Evolutionary conservation across 2,113 vertebrate genomes (phyloP).

Genomic region (Mungos mungo): DNA sequence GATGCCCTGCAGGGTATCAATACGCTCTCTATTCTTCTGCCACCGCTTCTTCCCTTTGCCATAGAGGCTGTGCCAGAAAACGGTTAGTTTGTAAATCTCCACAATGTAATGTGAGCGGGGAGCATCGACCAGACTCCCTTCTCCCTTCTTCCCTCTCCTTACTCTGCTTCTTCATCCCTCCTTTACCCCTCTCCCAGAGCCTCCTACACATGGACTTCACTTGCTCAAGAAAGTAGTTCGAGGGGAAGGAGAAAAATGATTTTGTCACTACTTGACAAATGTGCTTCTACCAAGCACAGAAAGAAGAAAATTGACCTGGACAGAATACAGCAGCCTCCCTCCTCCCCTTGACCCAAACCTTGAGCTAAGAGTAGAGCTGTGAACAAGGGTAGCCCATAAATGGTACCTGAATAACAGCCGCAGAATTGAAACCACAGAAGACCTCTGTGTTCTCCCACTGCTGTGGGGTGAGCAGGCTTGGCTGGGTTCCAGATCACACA

Average conservation of each 20-base stretch:
- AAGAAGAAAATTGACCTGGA: background rate
- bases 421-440: constrained; percentile 20
- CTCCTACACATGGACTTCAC: background rate
- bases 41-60: background rate
- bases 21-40: background rate
- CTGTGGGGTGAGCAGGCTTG: background rate
- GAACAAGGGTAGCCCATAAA: background rate
- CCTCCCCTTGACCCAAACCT: background rate
- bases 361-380: background rate
- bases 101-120: background rate
- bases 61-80: background rate
- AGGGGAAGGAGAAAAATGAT: background rate
- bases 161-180: background rate
- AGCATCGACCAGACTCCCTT: background rate
- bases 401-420: background rate
- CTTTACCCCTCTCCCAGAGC: background rate
- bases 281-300: background rate
- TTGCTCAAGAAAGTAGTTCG: background rate
- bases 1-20: background rate
- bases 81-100: background rate
- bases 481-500: background rate
- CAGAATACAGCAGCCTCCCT: background rate
- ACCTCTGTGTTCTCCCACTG: background rate
- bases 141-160: background rate
- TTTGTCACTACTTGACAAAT: background rate